Percentiles rank a stretch among this genome's conserved stretches.
These are phyloP conservation scores for Drosophila paramelanica DNA, from an alignment of 2,888 invertebrate species.

Conservation along the genomic window DNA sequence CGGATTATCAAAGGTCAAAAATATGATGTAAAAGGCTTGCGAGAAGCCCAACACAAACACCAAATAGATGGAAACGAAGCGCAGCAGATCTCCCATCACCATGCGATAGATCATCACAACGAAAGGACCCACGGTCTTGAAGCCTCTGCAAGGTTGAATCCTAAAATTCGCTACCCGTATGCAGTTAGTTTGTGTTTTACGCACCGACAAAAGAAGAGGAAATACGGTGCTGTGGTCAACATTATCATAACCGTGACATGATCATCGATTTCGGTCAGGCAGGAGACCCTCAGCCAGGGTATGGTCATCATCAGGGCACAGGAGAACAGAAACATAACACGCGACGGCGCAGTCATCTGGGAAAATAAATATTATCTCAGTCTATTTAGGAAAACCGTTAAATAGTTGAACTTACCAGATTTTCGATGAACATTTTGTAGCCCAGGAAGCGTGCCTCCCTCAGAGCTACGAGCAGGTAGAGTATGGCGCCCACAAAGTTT, in stretches of 20 bases:
- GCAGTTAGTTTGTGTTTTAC: background rate
- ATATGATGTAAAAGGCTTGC: constrained; percentile 97
- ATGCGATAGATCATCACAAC: constrained; percentile 99
- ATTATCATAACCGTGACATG: constrained; percentile 96
- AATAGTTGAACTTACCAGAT: constrained; percentile 89
- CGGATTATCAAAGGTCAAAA: constrained; percentile 94
- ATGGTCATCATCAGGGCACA: constrained; percentile 94
- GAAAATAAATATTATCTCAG: background rate
- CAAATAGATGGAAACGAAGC: constrained; percentile 98
- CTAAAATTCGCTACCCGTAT: background rate
- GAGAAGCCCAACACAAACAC: constrained; percentile 98
- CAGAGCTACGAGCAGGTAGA: constrained; percentile 93
- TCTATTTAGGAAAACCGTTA: no score
- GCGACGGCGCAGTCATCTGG: constrained; percentile 94
- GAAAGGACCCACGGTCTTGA: constrained; percentile 99
- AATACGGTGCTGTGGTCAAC: constrained; percentile 98
- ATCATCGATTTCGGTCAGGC: constrained; percentile 95
- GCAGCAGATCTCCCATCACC: constrained; percentile 97
- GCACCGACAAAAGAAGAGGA: constrained; percentile 97
- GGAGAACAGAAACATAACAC: constrained; percentile 97
- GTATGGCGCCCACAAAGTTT: constrained; percentile 92
- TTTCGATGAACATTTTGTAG: constrained; percentile 96
- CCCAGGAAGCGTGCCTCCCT: constrained; percentile 96
- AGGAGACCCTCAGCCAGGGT: constrained; percentile 93
- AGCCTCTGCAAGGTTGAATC: constrained; percentile 86